These are phyloP conservation scores for Rhagium mordax DNA, from an alignment of 2,888 invertebrate genomes.

Conservation along the genomic window DNA sequence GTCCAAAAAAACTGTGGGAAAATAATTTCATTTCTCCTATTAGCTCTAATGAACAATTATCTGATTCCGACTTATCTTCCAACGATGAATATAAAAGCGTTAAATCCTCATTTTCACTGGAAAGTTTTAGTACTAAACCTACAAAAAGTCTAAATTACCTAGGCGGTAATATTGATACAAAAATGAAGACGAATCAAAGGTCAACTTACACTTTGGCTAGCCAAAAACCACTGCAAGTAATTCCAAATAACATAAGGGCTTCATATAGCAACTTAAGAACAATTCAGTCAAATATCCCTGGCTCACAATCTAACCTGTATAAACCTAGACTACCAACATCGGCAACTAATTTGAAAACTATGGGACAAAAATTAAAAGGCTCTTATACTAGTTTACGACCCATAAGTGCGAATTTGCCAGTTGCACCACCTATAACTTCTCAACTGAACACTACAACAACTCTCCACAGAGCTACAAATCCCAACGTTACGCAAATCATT, in stretches of 20 bases:
- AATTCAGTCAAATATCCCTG: constrained; percentile 39
- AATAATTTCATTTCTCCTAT: constrained; percentile 64
- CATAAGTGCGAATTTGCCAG: constrained; percentile 61
- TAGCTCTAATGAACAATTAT: constrained; percentile 55
- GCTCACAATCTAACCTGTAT: constrained; percentile 51
- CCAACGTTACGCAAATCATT: constrained; percentile 43
- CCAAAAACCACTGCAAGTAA: constrained; percentile 50
- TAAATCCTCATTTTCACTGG: constrained; percentile 54
- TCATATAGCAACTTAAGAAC: constrained; percentile 53
- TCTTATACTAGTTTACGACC: constrained; percentile 66
- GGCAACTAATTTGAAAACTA: constrained; percentile 60
- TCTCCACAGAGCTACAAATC: constrained; percentile 43
- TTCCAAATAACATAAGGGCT: constrained; percentile 23
- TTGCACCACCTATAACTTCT: constrained; percentile 56
- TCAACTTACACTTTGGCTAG: constrained; percentile 49
- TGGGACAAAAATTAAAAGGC: constrained; percentile 62
- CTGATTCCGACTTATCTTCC: constrained; percentile 66
- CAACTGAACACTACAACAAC: constrained; percentile 46
- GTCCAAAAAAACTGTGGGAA: constrained; percentile 53
- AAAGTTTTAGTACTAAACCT: constrained; percentile 50
- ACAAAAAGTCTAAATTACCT: constrained; percentile 54
- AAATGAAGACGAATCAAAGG: constrained; percentile 49
- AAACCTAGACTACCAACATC: constrained; percentile 41
- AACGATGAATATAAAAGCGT: constrained; percentile 63
- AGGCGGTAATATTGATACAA: constrained; percentile 38